phyloP scores from a whole-genome alignment of 2,113 vertebrate genomes.

The Ceyx cyanopectus region DNA sequence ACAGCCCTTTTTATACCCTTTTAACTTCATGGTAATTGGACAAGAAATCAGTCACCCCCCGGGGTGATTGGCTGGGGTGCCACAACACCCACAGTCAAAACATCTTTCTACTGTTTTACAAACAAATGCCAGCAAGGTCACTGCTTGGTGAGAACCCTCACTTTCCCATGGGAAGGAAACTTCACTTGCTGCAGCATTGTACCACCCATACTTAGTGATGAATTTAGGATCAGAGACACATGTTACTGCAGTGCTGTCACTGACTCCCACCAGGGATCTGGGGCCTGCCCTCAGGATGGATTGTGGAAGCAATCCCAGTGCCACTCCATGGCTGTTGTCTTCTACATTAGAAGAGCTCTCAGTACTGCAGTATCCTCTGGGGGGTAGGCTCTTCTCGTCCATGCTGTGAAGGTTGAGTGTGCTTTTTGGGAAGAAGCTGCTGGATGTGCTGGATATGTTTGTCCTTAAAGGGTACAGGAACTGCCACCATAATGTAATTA shows the following conservation, averaged over 20 bases:
- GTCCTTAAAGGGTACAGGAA: constrained; percentile 21
- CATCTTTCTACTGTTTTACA: too few relatives aligned
- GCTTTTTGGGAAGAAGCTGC: constrained; percentile 15
- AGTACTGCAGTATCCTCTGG: not conserved
- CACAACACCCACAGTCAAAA: too few relatives aligned
- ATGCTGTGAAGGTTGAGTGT: not conserved
- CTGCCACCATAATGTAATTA: constrained; percentile 65
- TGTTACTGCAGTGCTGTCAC: not conserved
- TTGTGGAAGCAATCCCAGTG: not conserved
- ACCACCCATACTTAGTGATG: not conserved
- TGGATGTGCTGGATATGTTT: not conserved
- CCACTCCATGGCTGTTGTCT: not conserved
- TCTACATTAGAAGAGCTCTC: not conserved
- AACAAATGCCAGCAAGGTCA: too few relatives aligned
- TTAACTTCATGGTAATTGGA: too few relatives aligned
- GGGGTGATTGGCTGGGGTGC: too few relatives aligned
- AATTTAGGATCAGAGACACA: not conserved
- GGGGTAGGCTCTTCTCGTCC: not conserved
- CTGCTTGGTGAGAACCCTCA: too few relatives aligned
- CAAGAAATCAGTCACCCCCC: too few relatives aligned
- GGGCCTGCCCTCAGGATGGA: not conserved
- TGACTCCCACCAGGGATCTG: not conserved
- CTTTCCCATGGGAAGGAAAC: too few relatives aligned
- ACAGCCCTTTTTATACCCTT: too few relatives aligned
- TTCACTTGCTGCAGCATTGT: too few relatives aligned